Evolutionary conservation across 1,140 invertebrate genomes (phyloP), one percentile per base, ranked within the genome.

Genomic region (Bombus polaris): DNA sequence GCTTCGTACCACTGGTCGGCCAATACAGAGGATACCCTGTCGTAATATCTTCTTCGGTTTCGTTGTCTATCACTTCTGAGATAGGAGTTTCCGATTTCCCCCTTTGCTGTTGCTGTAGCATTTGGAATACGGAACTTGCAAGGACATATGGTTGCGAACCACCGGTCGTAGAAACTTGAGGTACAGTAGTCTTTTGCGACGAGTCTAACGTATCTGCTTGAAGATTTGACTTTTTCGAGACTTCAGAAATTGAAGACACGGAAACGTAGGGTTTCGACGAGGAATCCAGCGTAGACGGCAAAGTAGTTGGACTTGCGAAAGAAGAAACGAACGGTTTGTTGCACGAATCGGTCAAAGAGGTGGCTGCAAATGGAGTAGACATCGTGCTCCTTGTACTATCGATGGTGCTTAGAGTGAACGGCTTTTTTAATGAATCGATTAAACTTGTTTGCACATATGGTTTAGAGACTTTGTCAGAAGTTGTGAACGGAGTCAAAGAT

Each of bases 391-490:
- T 88, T 32, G 13, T 47, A 28, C 81, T 8, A 47, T 74, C 84
- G 10, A 87, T 62, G 18, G n/a, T 71, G 42, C 66, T 68, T 71
- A 83, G 1, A 15, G 70, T 28, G 32, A 87, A 83, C 22, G 89
- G 81, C 39, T 91, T 90, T 15, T 90, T 92, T 15, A 91, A 73
- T 5, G 90, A 86, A 47, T 93, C 92, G 0, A 92, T 88, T 6
- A 93, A 53, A 39, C 91, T 92, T 25, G 91, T 88, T 71, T 94
- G 93, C 1, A 94, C 93, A 25, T 94, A 95, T 4, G 93, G 91
- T 59, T 92, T 94, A 32, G 81, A 75, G 8, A 35, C 53, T 39
- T 83, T 77, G 9, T 89, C 73, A 9, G 62, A 10, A 47, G 35
- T 73, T 25, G 87, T 65, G 5, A 85, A 73, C 0, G 77, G 68